A percentile compares a stretch with the other conserved stretches of the same genome.
These are phyloP conservation scores for Nomada fabriciana DNA, from an alignment of 2,888 invertebrate species.

Conservation along the genomic window DNA sequence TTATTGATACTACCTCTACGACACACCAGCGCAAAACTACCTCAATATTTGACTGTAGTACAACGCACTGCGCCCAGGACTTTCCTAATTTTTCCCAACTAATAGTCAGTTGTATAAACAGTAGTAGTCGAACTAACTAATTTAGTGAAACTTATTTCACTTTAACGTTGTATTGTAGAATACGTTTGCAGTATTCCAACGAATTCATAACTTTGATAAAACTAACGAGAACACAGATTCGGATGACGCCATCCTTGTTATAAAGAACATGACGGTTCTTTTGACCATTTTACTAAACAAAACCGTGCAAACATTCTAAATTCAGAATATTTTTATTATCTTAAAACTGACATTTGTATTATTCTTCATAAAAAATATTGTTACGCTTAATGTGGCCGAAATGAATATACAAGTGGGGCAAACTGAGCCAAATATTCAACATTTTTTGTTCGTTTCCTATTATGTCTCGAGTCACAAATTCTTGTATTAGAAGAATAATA, in stretches of 20 bases:
- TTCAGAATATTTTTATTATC: slow-evolving; percentile 9
- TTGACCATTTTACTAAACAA: slow-evolving; percentile 47
- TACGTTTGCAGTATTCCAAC: slow-evolving; percentile 29
- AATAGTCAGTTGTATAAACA: slow-evolving; percentile 36
- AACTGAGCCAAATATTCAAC: slow-evolving; percentile 39
- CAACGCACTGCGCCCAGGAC: slow-evolving; percentile 60
- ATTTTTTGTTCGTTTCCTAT: slow-evolving; percentile 49
- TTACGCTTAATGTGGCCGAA: slow-evolving; percentile 17
- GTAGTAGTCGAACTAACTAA: slow-evolving; percentile 31
- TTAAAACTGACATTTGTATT: not conserved
- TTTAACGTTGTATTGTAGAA: slow-evolving; percentile 4
- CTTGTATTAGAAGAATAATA: slow-evolving; percentile 54
- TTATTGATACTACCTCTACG: slow-evolving; percentile 54
- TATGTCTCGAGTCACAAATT: slow-evolving; percentile 44
- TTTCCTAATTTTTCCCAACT: slow-evolving; percentile 42
- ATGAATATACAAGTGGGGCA: slow-evolving; percentile 16
- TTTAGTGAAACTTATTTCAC: slow-evolving; percentile 29
- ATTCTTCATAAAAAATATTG: slow-evolving; percentile 11
- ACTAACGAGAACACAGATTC: slow-evolving; percentile 78
- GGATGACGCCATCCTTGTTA: slow-evolving; percentile 73
- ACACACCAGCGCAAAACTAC: slow-evolving; percentile 71
- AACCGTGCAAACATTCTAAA: slow-evolving; percentile 39
- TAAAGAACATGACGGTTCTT: slow-evolving; percentile 59
- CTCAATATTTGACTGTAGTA: slow-evolving; percentile 67
- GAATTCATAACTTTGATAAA: slow-evolving; percentile 49